These are phyloP conservation scores for Riparia riparia DNA, from an alignment of 2,113 vertebrate genomes.

Conservation along the genomic window DNA sequence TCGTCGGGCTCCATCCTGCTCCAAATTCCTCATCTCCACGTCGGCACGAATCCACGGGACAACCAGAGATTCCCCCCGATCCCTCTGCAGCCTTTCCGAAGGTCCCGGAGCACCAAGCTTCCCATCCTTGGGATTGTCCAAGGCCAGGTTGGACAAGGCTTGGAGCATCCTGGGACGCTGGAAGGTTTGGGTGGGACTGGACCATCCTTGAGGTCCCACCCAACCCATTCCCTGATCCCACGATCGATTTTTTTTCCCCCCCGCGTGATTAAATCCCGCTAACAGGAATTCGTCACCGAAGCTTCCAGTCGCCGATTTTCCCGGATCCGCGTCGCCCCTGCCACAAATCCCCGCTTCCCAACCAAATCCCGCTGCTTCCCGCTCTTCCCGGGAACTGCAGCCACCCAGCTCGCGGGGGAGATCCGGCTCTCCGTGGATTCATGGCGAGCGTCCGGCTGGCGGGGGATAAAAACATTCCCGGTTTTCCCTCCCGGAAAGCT, in stretches of 20 bases:
- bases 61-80: background rate
- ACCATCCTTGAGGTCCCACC: background rate
- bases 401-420: background rate
- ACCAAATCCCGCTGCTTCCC: background rate
- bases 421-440: background rate
- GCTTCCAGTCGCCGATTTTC: too few species aligned
- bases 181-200: background rate
- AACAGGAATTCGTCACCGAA: background rate
- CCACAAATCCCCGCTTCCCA: background rate
- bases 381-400: background rate
- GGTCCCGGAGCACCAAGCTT: background rate
- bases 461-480: background rate
- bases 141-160: background rate
- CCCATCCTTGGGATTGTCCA: background rate
- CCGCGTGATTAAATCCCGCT: background rate
- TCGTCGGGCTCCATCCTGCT: background rate
- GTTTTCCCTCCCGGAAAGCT: background rate
- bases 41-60: background rate
- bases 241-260: background rate
- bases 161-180: background rate
- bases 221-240: rapidly evolving
- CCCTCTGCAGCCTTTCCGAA: background rate
- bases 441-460: rapidly evolving
- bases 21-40: background rate
- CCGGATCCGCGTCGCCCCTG: too few species aligned